Percentiles rank a stretch among this genome's conserved stretches.
These are phyloP conservation scores for Hydroisotoma schaefferi DNA, from an alignment of 2,888 invertebrate genomes.

Conservation along the genomic window DNA sequence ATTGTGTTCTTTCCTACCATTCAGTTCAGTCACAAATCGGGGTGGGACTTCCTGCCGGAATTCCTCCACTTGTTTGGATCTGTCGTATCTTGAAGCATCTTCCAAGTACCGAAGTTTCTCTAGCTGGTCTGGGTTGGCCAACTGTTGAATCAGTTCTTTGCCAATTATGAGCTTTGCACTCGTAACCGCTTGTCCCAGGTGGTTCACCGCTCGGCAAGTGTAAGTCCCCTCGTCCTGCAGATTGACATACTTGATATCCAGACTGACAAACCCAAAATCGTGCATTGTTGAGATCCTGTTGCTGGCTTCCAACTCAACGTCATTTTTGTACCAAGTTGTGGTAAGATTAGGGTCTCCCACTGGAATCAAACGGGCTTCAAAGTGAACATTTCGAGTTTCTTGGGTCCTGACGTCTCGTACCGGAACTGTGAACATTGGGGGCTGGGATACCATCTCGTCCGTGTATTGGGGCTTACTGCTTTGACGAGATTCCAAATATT, in stretches of 20 bases:
- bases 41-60: slow-evolving; percentile 76
- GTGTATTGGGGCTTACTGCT: slow-evolving; percentile 56
- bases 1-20: slow-evolving; percentile 76
- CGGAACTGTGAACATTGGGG: slow-evolving; percentile 88
- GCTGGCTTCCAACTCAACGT: slow-evolving; percentile 85
- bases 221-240: slow-evolving; percentile 90
- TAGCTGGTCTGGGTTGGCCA: slow-evolving; percentile 72
- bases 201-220: slow-evolving; percentile 87
- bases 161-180: slow-evolving; percentile 80
- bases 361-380: slow-evolving; percentile 89
- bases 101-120: slow-evolving; percentile 83
- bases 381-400: slow-evolving; percentile 89
- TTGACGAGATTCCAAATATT: slow-evolving; percentile 19
- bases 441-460: slow-evolving; percentile 77
- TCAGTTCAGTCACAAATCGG: slow-evolving; percentile 76
- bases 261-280: slow-evolving; percentile 95
- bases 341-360: slow-evolving; percentile 89
- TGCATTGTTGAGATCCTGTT: slow-evolving; percentile 91
- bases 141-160: slow-evolving; percentile 23
- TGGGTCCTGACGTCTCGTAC: slow-evolving; percentile 79
- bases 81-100: slow-evolving; percentile 72
- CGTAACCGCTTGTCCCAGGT: slow-evolving; percentile 90
- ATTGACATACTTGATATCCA: slow-evolving; percentile 89
- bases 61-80: slow-evolving; percentile 73
- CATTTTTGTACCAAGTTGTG: slow-evolving; percentile 90